Percentiles rank a stretch among this genome's conserved stretches.
These are phyloP conservation scores for Zoroaster sp. DNA, from an alignment of 53 echinoderm and acorn worm species.

Conservation along the genomic window DNA sequence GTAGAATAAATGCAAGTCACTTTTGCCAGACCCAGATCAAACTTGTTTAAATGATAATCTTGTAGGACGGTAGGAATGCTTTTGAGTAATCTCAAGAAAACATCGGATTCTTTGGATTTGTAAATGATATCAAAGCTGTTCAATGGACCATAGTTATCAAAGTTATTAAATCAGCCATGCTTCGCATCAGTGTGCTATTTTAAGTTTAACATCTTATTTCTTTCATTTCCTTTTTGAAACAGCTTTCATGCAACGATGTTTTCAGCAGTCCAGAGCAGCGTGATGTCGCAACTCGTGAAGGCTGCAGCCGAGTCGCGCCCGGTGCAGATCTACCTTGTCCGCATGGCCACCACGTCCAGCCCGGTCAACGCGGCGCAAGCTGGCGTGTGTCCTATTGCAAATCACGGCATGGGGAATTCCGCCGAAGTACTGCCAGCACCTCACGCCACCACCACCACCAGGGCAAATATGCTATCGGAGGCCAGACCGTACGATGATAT, in stretches of 20 bases:
- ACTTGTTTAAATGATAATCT: too few relatives aligned
- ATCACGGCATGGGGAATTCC: background rate
- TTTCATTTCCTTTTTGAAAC: background rate
- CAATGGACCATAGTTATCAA: too few relatives aligned
- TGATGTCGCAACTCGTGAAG: constrained; percentile 34
- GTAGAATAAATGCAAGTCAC: too few relatives aligned
- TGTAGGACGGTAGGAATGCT: too few relatives aligned
- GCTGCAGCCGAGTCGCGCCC: constrained; percentile 34
- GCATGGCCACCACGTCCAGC: constrained; percentile 45
- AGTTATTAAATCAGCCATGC: too few relatives aligned
- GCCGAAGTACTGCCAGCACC: background rate
- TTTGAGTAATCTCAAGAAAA: too few relatives aligned
- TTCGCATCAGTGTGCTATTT: too few relatives aligned
- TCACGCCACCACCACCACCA: background rate
- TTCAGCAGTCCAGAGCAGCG: constrained; percentile 21
- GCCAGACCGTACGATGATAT: constrained; percentile 81
- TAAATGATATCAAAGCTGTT: too few relatives aligned
- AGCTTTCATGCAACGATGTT: constrained; percentile 12
- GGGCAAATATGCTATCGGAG: background rate
- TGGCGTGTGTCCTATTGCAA: constrained; percentile 32
- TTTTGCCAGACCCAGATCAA: too few relatives aligned
- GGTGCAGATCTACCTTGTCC: constrained; percentile 14
- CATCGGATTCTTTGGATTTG: too few relatives aligned
- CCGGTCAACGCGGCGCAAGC: constrained; percentile 12
- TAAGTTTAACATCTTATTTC: background rate